These are phyloP conservation scores for Enteromius fasciolatus DNA, from an alignment of 2,797 vertebrate genomes.

Conservation along the genomic window DNA sequence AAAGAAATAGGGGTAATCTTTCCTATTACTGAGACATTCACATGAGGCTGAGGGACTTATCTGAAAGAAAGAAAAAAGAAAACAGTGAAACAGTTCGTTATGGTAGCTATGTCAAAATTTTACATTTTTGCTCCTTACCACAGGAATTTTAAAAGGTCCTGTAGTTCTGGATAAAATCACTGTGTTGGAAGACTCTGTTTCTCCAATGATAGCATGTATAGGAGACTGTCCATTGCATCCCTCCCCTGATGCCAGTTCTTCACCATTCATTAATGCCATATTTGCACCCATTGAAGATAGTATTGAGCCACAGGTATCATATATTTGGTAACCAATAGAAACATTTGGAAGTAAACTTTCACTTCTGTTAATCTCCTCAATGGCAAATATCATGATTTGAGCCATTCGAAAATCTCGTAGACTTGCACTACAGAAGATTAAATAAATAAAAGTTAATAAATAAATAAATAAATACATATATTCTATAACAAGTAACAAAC, in stretches of 20 bases:
- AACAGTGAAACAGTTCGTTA: conserved; percentile 23
- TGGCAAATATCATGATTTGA: conserved; percentile 62
- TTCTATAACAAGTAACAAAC: conserved; percentile 57
- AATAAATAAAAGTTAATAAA: background rate
- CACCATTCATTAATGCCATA: conserved; percentile 63
- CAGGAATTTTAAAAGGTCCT: conserved; percentile 75
- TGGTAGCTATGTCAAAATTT: background rate
- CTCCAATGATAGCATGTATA: conserved; percentile 77
- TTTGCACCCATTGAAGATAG: conserved; percentile 53
- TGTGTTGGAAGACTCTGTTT: conserved; percentile 77
- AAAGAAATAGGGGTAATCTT: background rate
- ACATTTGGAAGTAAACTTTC: conserved; percentile 52
- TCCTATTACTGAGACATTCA: background rate
- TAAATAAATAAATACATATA: background rate
- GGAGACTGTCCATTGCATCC: conserved; percentile 57
- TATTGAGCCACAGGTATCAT: conserved; percentile 58
- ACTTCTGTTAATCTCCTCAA: conserved; percentile 62
- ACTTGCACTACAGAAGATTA: conserved; percentile 31
- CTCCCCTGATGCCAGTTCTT: background rate
- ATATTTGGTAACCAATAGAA: conserved; percentile 60
- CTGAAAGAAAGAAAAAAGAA: conserved; percentile 51
- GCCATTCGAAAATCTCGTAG: conserved; percentile 61
- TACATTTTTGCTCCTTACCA: conserved; percentile 65
- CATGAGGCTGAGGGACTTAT: conserved; percentile 50
- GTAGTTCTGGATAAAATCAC: conserved; percentile 74